A percentile compares a stretch with the other conserved stretches of the same genome.
Conservation (phyloP, 1,140 invertebrate genomes). For the Trachymyrmex cornetzi region DNA sequence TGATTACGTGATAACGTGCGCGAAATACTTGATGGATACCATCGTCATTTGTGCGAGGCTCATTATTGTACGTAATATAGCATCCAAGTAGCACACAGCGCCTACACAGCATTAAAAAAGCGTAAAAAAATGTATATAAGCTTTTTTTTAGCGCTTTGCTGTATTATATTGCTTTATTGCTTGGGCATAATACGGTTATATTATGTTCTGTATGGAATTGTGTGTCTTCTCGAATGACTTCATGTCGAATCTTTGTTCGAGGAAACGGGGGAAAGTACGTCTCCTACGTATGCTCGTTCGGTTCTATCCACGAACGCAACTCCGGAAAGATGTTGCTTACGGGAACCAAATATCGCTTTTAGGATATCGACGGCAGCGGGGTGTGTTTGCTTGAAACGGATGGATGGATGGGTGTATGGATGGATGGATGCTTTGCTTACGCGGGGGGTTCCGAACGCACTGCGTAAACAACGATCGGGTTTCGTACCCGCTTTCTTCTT, state of each 20-base stretch:
- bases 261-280: neutral
- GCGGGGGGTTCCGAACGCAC: constrained; percentile 79
- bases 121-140: too few species aligned
- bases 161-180: too few species aligned
- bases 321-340: constrained; percentile 7
- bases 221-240: neutral
- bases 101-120: too few species aligned
- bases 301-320: constrained; percentile 3
- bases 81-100: too few species aligned
- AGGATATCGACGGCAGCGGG: constrained; percentile 54
- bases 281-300: neutral
- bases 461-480: constrained; percentile 84
- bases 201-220: neutral
- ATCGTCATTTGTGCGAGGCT: neutral
- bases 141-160: too few species aligned
- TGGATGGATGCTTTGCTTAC: constrained; percentile 80
- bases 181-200: neutral
- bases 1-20: constrained; percentile 8
- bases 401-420: constrained; percentile 57
- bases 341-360: constrained; percentile 66
- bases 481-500: constrained; percentile 77
- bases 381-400: constrained; percentile 80
- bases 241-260: neutral
- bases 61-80: neutral
- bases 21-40: neutral